Percentiles rank a stretch among this genome's conserved stretches.
Conservation (phyloP, 2,113 vertebrate genomes). For the Noturus placidus region DNA sequence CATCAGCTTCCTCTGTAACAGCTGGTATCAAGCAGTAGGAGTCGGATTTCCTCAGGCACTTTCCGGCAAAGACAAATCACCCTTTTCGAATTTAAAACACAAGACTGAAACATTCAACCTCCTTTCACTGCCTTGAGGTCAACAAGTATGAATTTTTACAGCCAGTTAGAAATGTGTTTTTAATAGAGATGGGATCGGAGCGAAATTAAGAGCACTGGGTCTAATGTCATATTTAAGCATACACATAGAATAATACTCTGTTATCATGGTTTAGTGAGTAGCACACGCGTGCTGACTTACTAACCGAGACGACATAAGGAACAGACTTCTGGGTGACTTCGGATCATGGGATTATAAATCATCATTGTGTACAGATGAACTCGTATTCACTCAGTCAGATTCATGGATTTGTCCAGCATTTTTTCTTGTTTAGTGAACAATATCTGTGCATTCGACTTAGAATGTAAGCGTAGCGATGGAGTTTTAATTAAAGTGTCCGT, state of each 20-base stretch:
- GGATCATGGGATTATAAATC: background rate
- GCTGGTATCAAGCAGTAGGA: constrained; percentile 4
- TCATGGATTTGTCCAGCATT: background rate
- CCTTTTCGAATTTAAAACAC: background rate
- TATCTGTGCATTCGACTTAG: background rate
- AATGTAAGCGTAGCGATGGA: background rate
- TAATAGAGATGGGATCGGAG: background rate
- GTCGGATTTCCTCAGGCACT: constrained; percentile 7
- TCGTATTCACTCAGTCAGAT: no score
- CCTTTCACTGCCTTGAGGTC: background rate
- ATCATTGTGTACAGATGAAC: background rate
- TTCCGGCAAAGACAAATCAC: background rate
- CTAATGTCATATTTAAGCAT: background rate
- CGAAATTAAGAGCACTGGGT: background rate
- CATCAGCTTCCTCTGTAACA: background rate
- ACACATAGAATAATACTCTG: background rate
- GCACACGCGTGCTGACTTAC: background rate
- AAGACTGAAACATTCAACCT: background rate
- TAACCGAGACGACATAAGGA: background rate
- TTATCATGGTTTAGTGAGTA: background rate
- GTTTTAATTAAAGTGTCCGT: background rate
- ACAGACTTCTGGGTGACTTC: background rate
- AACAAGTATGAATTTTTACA: background rate
- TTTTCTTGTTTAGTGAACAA: background rate
- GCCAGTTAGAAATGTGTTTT: background rate